Conservation (phyloP, 2,113 vertebrate species). For the Condylura cristata region DNA sequence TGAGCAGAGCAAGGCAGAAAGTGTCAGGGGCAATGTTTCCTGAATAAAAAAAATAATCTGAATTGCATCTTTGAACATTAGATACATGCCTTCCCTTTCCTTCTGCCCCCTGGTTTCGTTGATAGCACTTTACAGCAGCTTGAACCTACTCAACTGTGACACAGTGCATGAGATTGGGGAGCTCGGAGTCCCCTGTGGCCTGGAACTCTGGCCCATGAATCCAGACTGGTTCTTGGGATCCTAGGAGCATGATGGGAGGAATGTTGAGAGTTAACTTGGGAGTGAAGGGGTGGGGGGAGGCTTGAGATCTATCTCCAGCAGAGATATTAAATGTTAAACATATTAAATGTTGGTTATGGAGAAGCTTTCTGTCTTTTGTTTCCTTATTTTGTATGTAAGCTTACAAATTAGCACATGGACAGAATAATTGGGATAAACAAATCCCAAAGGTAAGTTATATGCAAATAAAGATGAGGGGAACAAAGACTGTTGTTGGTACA, state of each 20-base stretch:
- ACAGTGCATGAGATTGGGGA: too few species aligned
- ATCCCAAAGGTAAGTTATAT: not conserved
- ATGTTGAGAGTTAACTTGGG: not conserved
- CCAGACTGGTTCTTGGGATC: not conserved
- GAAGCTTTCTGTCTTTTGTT: not conserved
- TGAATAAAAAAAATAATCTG: not conserved
- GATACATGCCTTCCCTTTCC: too few species aligned
- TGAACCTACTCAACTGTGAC: not conserved
- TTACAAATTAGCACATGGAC: not conserved
- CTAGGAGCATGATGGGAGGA: not conserved
- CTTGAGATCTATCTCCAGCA: not conserved
- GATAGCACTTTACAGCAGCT: not conserved
- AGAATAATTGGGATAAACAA: not conserved
- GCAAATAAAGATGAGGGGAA: not conserved
- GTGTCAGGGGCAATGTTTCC: not conserved
- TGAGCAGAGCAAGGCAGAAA: rapidly evolving
- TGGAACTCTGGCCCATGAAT: not conserved
- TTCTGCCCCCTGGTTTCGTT: not conserved
- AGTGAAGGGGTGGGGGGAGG: rapidly evolving
- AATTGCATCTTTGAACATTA: not conserved
- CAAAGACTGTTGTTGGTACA: not conserved
- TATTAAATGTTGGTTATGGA: not conserved
- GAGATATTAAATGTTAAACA: too few species aligned
- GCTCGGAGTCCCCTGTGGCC: not conserved
- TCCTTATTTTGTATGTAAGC: not conserved